These are phyloP conservation scores for Poliocrania exsul DNA, from an alignment of 2,797 vertebrate species.

Conservation along the genomic window DNA sequence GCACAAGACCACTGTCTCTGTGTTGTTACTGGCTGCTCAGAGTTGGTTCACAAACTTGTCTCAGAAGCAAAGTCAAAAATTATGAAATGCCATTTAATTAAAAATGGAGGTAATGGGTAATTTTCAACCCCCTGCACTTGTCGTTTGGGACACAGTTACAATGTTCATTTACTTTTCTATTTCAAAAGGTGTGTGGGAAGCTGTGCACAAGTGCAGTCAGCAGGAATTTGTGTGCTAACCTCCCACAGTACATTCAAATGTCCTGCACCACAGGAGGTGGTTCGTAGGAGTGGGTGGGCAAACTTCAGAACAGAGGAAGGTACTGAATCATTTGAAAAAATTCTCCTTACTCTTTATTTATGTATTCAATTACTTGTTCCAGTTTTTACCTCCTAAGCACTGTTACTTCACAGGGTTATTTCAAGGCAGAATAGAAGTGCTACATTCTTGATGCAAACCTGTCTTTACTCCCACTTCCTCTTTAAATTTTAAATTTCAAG, in stretches of 20 bases:
- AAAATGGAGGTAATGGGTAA: background rate
- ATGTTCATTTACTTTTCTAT: background rate
- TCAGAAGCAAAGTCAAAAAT: background rate
- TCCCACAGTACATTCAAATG: slow-evolving; percentile 29
- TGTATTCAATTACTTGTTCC: slow-evolving; percentile 18
- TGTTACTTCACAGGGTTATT: slow-evolving; percentile 20
- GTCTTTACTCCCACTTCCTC: slow-evolving; percentile 31
- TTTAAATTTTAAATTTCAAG: background rate
- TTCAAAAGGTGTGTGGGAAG: slow-evolving; percentile 48
- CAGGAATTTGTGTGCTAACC: slow-evolving; percentile 37
- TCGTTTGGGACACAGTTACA: background rate
- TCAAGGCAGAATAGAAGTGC: slow-evolving; percentile 39
- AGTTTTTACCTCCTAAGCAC: slow-evolving; percentile 4
- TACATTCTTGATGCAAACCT: slow-evolving; percentile 28
- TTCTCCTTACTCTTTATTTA: slow-evolving; percentile 28
- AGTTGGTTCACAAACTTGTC: background rate
- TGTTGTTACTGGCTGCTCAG: background rate
- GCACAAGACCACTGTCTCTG: background rate
- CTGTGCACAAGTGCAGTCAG: slow-evolving; percentile 18
- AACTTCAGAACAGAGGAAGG: slow-evolving; percentile 33
- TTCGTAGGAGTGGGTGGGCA: slow-evolving; percentile 37
- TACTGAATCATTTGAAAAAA: slow-evolving; percentile 43
- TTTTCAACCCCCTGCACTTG: slow-evolving; percentile 13
- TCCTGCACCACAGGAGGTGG: slow-evolving; percentile 37
- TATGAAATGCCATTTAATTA: background rate